Evolutionary conservation across 2,797 vertebrate genomes (phyloP), one percentile per base, ranked within the genome.

Genomic region (Anabacerthia variegaticeps): DNA sequence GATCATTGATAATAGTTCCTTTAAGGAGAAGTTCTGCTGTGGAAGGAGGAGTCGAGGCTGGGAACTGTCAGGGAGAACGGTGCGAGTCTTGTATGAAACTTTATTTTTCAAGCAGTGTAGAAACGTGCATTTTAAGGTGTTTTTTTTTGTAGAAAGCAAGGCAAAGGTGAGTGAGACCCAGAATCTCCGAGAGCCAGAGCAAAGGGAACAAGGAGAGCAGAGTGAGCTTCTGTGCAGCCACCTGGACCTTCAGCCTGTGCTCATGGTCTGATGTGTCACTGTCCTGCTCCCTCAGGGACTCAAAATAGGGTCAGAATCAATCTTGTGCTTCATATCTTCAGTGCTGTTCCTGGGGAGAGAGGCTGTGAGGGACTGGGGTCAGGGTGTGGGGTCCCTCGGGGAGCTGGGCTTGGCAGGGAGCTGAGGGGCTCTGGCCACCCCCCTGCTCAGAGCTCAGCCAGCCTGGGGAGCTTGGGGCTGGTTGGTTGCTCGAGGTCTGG

Each of bases 71-170:
- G 76, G 44, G 39, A 34, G 49, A 27, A 10, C 36, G 4, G 37
- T 0, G 32, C 0, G 0, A 10, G 43, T 54, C 48, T 56, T 1
- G 36, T 22, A 20, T 32, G 15, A 11, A 84, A 23, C 12, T 75
- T 26, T 1, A 0, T 24, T 78, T 88, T 51, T 41, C 8, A 24
- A 18, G 66, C 34, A 4, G 14, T 0, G 7, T 18, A 22, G 49
- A 19, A 23, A n/a, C 44, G 36, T 8, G 41, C 37, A 8, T 10
- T 68, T 43, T 1, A 49, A 10, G 12, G 18, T 27, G 10, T 34
- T 10, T 37, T 12, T 34, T 11, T 44, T 3, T 13, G n/a, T 14
- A 43, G 43, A 28, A 55, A 62, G 26, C 1, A 3, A 21, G n/a
- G 41, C 43, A 26, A 30, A 73, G 39, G 21, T 30, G 28, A 7